Percentiles rank a stretch among this genome's conserved stretches.
phyloP scores from a whole-genome alignment of 2,797 vertebrate species.

The Petrocephalus schoutedeni region DNA sequence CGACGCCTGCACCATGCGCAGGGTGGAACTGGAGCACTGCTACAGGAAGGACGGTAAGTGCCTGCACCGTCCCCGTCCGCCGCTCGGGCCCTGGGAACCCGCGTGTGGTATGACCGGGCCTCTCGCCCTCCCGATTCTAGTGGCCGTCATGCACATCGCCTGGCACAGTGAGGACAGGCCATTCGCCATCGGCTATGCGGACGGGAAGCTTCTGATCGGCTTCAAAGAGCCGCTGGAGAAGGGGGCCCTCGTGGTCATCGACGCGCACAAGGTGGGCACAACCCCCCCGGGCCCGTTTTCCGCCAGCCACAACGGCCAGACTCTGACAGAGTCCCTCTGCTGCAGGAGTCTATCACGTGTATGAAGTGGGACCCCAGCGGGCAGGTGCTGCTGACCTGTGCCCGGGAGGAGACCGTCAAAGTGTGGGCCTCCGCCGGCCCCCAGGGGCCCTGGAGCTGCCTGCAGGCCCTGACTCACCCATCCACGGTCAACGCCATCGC shows the following conservation, averaged over 20 bases:
- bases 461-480: constrained; percentile 76
- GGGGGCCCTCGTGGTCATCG: constrained; percentile 80
- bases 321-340: neutral
- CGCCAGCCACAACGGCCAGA: neutral
- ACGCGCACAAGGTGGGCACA: constrained; percentile 84
- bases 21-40: constrained; percentile 86
- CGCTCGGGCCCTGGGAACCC: neutral
- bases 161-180: constrained; percentile 91
- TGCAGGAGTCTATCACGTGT: constrained; percentile 78
- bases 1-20: constrained; percentile 75
- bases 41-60: constrained; percentile 84
- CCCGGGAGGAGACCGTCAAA: constrained; percentile 89
- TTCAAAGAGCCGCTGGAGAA: constrained; percentile 81
- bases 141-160: constrained; percentile 74
- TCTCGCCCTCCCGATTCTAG: constrained; percentile 39
- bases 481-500: constrained; percentile 79
- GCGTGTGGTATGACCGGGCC: neutral
- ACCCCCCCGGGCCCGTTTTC: neutral
- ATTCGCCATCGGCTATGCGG: constrained; percentile 89
- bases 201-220: constrained; percentile 87
- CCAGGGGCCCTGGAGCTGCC: constrained; percentile 71
- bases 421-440: constrained; percentile 69
- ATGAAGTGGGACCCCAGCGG: constrained; percentile 88
- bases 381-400: constrained; percentile 82
- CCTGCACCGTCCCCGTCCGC: neutral